A percentile compares a stretch with the other conserved stretches of the same genome.
Evolutionary conservation across 2,113 vertebrate species (phyloP).

Genomic region (Dolichotis patagonum): DNA sequence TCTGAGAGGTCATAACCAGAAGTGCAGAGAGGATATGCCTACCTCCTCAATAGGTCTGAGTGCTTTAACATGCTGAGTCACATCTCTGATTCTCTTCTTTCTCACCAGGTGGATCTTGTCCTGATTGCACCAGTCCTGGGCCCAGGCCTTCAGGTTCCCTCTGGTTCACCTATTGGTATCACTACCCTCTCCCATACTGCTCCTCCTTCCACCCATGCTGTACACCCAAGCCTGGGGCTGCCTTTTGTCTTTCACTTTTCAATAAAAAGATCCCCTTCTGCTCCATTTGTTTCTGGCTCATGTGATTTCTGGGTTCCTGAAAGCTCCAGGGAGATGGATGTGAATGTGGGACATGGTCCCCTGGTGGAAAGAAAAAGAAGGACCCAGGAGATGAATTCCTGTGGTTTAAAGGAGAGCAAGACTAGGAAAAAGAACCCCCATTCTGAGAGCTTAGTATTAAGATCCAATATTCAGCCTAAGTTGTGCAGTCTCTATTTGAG

Average conservation of each 20-base stretch:
- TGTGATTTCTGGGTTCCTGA: neutral
- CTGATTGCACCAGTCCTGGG: neutral
- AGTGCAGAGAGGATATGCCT: too few species aligned
- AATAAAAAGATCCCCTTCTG: conserved; percentile 5
- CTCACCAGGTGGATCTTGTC: neutral
- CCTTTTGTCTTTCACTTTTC: neutral
- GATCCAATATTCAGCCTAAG: neutral
- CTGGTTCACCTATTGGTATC: neutral
- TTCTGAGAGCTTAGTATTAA: neutral
- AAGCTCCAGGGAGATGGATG: neutral
- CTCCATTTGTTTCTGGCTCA: neutral
- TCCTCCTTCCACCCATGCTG: neutral
- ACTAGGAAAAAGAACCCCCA: neutral
- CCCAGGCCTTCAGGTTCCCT: neutral
- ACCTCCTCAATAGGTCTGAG: neutral
- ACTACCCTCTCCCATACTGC: neutral
- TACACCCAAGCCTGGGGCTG: neutral
- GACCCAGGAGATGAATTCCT: neutral
- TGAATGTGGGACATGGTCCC: neutral
- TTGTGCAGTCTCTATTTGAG: neutral
- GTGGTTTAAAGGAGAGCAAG: neutral
- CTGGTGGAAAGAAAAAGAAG: neutral
- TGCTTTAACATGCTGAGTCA: neutral
- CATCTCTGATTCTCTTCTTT: neutral
- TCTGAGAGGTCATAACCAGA: neutral